Evolutionary conservation across 2,113 vertebrate species (phyloP).

Genomic region (Ophthalmolycus amberensis): DNA sequence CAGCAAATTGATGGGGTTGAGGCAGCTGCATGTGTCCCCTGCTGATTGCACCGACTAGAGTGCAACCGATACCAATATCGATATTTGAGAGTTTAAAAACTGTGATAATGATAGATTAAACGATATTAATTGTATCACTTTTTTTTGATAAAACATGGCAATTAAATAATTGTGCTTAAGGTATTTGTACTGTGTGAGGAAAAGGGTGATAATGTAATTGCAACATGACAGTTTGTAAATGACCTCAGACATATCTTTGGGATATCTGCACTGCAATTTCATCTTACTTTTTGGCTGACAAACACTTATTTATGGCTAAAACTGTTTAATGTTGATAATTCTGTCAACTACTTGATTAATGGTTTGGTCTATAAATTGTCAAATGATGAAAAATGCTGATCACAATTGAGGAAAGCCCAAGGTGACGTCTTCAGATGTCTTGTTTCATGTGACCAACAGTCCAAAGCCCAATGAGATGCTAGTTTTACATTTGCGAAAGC

Average conservation of each 20-base stretch:
- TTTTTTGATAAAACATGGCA: neutral
- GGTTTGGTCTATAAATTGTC: neutral
- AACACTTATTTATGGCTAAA: neutral
- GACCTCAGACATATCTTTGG: neutral
- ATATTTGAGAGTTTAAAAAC: neutral
- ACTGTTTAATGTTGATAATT: neutral
- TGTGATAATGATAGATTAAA: neutral
- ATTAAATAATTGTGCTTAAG: neutral
- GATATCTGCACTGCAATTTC: neutral
- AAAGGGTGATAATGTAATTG: neutral
- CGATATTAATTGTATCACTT: neutral
- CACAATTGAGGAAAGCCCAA: neutral
- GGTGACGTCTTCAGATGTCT: neutral
- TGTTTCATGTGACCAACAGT: neutral
- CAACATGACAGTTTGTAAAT: neutral
- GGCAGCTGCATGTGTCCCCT: constrained; percentile 31
- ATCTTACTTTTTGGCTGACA: neutral
- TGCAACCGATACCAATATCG: neutral
- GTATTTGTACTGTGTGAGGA: neutral
- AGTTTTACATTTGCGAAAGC: neutral
- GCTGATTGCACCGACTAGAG: constrained; percentile 3
- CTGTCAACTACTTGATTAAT: neutral
- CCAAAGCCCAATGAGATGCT: neutral
- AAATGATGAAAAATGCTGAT: neutral
- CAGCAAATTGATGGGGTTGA: constrained; percentile 22